Evolutionary conservation across 2,888 invertebrate species (phyloP), one percentile per base, ranked within the genome.

Genomic region (Thumatha senex): DNA sequence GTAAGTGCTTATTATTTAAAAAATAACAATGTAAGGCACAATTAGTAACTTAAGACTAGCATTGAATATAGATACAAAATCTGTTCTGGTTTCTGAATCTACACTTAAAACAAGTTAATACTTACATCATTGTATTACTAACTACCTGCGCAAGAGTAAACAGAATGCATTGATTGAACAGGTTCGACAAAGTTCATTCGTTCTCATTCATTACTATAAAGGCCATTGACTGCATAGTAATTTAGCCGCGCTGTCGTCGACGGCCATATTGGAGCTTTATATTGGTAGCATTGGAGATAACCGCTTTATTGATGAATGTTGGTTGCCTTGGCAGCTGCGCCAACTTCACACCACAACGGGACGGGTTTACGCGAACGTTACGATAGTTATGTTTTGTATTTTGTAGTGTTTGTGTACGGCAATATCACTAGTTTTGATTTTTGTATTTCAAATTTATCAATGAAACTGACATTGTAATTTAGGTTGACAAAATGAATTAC

Each of bases 321-420:
- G 65, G 66, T 53, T 45, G 47, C 51, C 36, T 46, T 54, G 54
- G 45, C 44, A 54, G 64, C 67, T 40, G 55, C 49, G 70, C 75
- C 63, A 86, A 85, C 86, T 88, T 89, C 87, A 72, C 61, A 56
- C 34, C 65, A 67, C 75, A 78, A 64, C 78, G 66, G 74, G 78
- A 64, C 79, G 74, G 78, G 72, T 79, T 74, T 78, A 79, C 71
- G 75, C 76, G 73, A 79, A 83, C 87, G 85, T 86, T 86, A 83
- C 67, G 74, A 80, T 86, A 86, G 82, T 83, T 83, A 77, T 84
- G 80, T 83, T 24, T 31, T 30, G 8, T 7, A 30, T 8, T 85
- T 84, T 85, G 77, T 84, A 82, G 77, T 56, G 76, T 80, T 78
- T 66, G 72, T 70, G 67, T 66, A 67, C 64, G 4, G 39, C 53